A percentile compares a stretch with the other conserved stretches of the same genome.
phyloP scores from a whole-genome alignment of 2,888 invertebrate genomes.

The Chorisops tibialis region DNA sequence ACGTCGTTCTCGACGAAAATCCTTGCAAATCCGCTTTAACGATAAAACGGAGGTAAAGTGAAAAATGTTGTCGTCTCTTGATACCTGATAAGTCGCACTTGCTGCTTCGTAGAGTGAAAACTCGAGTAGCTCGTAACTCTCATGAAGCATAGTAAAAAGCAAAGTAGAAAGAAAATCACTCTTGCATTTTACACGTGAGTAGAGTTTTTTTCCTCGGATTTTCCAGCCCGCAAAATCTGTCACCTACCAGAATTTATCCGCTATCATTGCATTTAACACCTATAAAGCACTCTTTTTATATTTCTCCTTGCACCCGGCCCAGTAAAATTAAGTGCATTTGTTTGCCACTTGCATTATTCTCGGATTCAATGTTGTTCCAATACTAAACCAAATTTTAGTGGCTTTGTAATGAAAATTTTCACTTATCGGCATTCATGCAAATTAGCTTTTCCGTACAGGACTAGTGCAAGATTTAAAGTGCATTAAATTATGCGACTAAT shows the following conservation, averaged over 20 bases:
- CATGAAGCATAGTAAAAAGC: not conserved
- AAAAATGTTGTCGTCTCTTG: slow-evolving; percentile 24
- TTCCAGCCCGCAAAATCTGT: not conserved
- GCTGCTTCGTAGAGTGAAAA: not conserved
- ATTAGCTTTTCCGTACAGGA: slow-evolving; percentile 13
- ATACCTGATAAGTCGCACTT: slow-evolving; percentile 17
- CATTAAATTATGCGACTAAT: slow-evolving; percentile 33
- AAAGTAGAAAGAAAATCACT: not conserved
- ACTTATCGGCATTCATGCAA: slow-evolving; percentile 22
- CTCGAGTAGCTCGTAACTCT: not conserved
- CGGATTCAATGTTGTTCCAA: too few relatives aligned
- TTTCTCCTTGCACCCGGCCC: too few relatives aligned
- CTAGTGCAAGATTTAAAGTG: slow-evolving; percentile 31
- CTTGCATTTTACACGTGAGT: not conserved
- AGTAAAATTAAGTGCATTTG: too few relatives aligned
- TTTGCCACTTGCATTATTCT: too few relatives aligned
- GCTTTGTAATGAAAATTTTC: slow-evolving; percentile 23
- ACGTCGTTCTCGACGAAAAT: not conserved
- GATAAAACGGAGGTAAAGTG: slow-evolving; percentile 22
- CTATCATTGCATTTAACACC: not conserved
- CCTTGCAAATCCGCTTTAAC: slow-evolving; percentile 13
- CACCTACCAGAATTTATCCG: not conserved
- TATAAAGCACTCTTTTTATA: not conserved
- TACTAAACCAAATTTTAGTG: not conserved
- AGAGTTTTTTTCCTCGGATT: slow-evolving; percentile 5